Percentiles rank a stretch among this genome's conserved stretches.
Evolutionary conservation across 2,888 invertebrate genomes (phyloP).

Genomic region (Serripes groenlandicus): DNA sequence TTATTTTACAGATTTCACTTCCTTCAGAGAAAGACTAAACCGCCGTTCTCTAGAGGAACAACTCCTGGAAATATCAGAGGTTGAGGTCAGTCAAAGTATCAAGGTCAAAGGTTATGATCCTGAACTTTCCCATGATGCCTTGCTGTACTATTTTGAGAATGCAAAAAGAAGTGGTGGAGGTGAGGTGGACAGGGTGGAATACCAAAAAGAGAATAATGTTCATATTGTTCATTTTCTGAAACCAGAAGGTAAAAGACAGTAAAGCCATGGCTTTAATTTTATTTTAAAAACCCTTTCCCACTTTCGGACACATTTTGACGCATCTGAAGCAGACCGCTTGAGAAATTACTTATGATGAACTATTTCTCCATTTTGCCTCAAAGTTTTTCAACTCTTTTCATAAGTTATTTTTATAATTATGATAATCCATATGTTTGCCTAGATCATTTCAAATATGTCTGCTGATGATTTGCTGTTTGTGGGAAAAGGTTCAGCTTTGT

Average conservation of each 20-base stretch:
- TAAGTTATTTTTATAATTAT: too few species aligned
- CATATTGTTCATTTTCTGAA: slow-evolving; percentile 45
- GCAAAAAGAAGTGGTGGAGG: slow-evolving; percentile 48
- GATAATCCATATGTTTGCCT: too few species aligned
- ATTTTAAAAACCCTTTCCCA: not conserved
- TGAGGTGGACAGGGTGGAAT: slow-evolving; percentile 23
- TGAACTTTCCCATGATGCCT: slow-evolving; percentile 19
- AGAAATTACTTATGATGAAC: not conserved
- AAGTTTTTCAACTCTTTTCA: not conserved
- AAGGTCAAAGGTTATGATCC: slow-evolving; percentile 30
- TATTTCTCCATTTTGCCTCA: not conserved
- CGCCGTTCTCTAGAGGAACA: slow-evolving; percentile 24
- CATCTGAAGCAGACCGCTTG: not conserved
- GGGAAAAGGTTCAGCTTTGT: too few species aligned
- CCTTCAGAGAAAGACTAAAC: slow-evolving; percentile 10
- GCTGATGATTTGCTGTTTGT: too few species aligned
- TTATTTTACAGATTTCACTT: slow-evolving; percentile 6
- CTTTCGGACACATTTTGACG: not conserved
- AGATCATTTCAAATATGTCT: too few species aligned
- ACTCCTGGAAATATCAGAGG: slow-evolving; percentile 12
- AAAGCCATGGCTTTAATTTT: not conserved
- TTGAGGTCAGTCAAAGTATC: slow-evolving; percentile 32
- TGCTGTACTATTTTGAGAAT: slow-evolving; percentile 57
- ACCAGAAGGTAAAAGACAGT: slow-evolving; percentile 36
- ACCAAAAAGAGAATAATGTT: slow-evolving; percentile 12